phyloP scores from a whole-genome alignment of 2,888 invertebrate species.

The Sthenelais limicola region DNA sequence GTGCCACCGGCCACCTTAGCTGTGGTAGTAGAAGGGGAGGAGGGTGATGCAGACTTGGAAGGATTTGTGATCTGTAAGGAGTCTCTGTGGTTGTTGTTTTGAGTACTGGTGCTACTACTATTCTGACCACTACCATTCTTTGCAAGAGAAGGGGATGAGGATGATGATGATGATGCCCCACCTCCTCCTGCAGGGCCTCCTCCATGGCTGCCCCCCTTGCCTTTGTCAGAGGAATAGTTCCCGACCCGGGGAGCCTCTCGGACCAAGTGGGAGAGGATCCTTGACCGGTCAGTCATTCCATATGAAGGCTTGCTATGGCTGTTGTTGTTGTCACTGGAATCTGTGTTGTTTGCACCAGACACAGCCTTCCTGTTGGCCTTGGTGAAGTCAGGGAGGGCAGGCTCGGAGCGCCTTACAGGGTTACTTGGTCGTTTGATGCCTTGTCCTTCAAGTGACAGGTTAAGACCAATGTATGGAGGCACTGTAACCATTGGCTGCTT shows the following conservation, averaged over 20 bases:
- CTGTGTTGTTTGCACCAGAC: background rate
- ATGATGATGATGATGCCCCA: background rate
- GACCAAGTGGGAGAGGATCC: constrained; percentile 5
- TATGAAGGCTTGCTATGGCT: background rate
- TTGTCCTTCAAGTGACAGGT: constrained; percentile 59
- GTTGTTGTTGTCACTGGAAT: background rate
- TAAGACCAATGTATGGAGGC: constrained; percentile 72
- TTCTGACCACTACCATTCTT: background rate
- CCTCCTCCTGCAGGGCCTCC: constrained; percentile 20
- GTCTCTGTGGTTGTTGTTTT: background rate
- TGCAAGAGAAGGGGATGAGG: too few species aligned
- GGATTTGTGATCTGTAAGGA: background rate
- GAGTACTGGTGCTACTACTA: constrained; percentile 9
- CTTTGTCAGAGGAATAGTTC: background rate
- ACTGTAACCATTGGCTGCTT: constrained; percentile 69
- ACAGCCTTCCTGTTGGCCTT: background rate
- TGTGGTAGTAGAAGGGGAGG: constrained; percentile 15
- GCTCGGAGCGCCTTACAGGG: constrained; percentile 8
- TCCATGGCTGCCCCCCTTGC: constrained; percentile 32
- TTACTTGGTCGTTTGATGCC: constrained; percentile 44
- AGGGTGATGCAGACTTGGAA: constrained; percentile 4
- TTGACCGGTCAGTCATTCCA: constrained; percentile 6
- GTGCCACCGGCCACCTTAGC: constrained; percentile 17
- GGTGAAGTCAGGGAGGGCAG: background rate
- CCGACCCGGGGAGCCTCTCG: constrained; percentile 16